Base-by-base conservation (phyloP, 2,797 vertebrate species). In the Channa striata region DNA sequence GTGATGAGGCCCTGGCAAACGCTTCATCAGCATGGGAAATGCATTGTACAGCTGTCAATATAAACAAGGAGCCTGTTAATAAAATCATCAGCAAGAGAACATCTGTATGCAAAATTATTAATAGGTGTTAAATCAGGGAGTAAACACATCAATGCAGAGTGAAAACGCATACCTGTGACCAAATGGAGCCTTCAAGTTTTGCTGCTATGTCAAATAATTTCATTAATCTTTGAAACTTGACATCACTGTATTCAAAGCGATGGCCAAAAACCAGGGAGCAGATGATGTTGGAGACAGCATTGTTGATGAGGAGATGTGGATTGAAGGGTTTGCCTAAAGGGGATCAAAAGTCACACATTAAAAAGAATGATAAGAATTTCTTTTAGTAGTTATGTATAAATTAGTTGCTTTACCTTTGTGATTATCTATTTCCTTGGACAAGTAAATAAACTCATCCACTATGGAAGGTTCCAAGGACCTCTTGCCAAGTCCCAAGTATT, bases 211-310 rank as follows among this genome's bases (percentile, higher is more conserved):
- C 20, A 1, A 77, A 0, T 1, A 48, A 1, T 0, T 8, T 17
- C 23, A 87, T 1, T 0, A 90, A 8, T 23, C 33, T 39, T 20
- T 20, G 5, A 6, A 93, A 44, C 33, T 14, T 54, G 52, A 63
- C 37, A 12, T 82, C 36, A 0, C 80, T 23, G 0, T 94, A 95
- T 17, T 93, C 77, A 5, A 93, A 95, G 43, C 87, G 79, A 64
- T 85, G 87, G 2, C 93, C 93, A 48, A 95, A 95, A 70, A 95
- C 16, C 0, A 95, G 59, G 0, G 90, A 88, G 68, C 93, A 94
- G 83, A 95, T 93, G 14, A 95, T 53, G 47, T 95, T 95, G 77
- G 92, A 88, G 37, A 91, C 58, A 0, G 88, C 37, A 1, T 80
- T 89, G 82, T 77, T 86, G 51, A 94, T 48, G 58, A 77, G 34